phyloP scores from a whole-genome alignment of 2,797 vertebrate species.

The Hozukius guyotensis region DNA sequence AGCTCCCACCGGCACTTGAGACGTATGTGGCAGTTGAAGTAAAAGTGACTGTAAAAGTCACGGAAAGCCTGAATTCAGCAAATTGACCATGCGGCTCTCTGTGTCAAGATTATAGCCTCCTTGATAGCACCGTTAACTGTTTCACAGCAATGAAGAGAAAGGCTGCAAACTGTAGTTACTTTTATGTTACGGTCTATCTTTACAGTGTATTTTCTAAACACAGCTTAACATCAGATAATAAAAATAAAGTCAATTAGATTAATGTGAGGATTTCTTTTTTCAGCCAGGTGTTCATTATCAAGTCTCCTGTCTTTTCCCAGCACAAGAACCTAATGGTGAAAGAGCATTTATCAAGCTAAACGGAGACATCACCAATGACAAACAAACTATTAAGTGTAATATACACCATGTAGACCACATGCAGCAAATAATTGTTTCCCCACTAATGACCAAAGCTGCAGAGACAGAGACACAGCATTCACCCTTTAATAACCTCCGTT shows the following conservation, averaged over 20 bases:
- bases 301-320: not conserved
- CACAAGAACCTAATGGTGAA: not conserved
- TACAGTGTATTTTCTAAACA: not conserved
- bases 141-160: slow-evolving; percentile 8
- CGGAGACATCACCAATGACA: not conserved
- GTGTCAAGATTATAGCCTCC: slow-evolving; percentile 30
- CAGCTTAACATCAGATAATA: not conserved
- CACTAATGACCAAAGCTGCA: slow-evolving; percentile 10
- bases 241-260: not conserved
- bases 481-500: slow-evolving; percentile 61
- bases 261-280: not conserved
- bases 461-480: slow-evolving; percentile 23
- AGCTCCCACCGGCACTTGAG: slow-evolving; percentile 31
- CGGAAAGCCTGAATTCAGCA: slow-evolving; percentile 31
- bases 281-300: not conserved
- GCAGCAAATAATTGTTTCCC: slow-evolving; percentile 31
- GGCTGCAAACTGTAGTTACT: not conserved
- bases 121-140: slow-evolving; percentile 1
- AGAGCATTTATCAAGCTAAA: slow-evolving; percentile 13
- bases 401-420: slow-evolving; percentile 13
- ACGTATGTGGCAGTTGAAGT: slow-evolving; percentile 22
- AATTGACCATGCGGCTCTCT: slow-evolving; percentile 18
- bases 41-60: slow-evolving; percentile 50
- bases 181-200: not conserved
- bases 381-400: slow-evolving; percentile 21